Conservation (phyloP, 2,797 vertebrate genomes). For the Mus spretus region DNA sequence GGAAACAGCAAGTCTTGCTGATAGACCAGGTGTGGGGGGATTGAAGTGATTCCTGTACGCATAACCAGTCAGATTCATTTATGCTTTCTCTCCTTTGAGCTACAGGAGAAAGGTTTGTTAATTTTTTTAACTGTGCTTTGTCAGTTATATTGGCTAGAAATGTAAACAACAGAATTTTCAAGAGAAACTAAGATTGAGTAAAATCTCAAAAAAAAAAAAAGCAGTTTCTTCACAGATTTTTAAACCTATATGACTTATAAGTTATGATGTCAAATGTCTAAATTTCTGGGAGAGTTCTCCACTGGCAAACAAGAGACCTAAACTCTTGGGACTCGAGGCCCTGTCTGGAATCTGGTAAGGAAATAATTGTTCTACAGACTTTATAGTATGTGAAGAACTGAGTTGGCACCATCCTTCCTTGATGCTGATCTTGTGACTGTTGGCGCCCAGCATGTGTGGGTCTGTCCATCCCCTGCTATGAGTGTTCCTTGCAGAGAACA, state of each 20-base stretch:
- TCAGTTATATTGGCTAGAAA: constrained; percentile 73
- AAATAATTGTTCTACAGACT: neutral
- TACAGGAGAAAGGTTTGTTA: neutral
- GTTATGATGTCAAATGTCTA: constrained; percentile 30
- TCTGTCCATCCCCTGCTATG: neutral
- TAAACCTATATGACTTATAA: constrained; percentile 9
- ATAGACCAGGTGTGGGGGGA: neutral
- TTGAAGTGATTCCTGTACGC: neutral
- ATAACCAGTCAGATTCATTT: neutral
- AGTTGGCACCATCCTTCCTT: neutral
- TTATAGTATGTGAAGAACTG: neutral
- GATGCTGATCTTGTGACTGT: neutral
- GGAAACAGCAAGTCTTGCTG: neutral
- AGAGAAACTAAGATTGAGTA: constrained; percentile 75
- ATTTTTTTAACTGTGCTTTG: constrained; percentile 44
- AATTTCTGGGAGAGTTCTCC: neutral
- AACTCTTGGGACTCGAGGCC: neutral
- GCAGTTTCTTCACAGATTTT: constrained; percentile 52
- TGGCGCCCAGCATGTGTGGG: neutral
- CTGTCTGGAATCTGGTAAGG: neutral
- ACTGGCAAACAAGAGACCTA: neutral
- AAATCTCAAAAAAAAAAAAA: constrained; percentile 59
- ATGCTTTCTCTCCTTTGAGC: neutral
- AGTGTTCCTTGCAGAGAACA: neutral
- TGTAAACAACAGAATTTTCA: constrained; percentile 72